These are phyloP conservation scores for Aselliscus stoliczkanus DNA, from an alignment of 2,797 vertebrate genomes.

Conservation along the genomic window DNA sequence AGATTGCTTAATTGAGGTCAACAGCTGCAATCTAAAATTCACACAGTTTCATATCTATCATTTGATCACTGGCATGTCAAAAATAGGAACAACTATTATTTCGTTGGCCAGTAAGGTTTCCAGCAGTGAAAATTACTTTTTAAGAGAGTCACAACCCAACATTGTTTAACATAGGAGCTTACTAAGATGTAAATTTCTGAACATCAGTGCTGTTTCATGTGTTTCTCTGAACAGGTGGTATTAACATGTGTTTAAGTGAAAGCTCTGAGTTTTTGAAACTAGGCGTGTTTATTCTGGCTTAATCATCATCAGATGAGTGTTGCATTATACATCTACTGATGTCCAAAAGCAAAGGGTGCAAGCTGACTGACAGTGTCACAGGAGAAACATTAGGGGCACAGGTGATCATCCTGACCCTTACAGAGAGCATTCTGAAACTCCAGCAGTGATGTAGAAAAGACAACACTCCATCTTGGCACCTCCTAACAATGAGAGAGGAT, in stretches of 20 bases:
- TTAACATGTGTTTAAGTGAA: constrained; percentile 5
- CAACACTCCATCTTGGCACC: neutral
- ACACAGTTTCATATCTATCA: neutral
- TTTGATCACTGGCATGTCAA: constrained; percentile 21
- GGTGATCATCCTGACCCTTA: neutral
- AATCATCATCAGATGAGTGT: neutral
- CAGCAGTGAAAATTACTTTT: constrained; percentile 18
- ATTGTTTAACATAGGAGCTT: neutral
- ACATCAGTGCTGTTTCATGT: neutral
- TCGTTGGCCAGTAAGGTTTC: neutral
- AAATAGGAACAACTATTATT: neutral
- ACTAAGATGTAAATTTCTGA: neutral
- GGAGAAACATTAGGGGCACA: neutral
- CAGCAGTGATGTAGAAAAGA: neutral
- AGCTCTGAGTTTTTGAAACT: neutral
- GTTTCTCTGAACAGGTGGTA: neutral
- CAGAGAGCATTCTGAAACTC: neutral
- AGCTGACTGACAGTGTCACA: neutral
- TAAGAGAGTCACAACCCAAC: neutral
- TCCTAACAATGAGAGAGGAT: neutral
- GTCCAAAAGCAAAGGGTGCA: constrained; percentile 4
- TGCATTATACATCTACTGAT: neutral
- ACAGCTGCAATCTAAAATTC: neutral
- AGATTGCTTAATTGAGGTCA: neutral
- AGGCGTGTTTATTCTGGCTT: neutral